Conservation (phyloP, 2,888 invertebrate genomes). For the Lottia scabra region DNA sequence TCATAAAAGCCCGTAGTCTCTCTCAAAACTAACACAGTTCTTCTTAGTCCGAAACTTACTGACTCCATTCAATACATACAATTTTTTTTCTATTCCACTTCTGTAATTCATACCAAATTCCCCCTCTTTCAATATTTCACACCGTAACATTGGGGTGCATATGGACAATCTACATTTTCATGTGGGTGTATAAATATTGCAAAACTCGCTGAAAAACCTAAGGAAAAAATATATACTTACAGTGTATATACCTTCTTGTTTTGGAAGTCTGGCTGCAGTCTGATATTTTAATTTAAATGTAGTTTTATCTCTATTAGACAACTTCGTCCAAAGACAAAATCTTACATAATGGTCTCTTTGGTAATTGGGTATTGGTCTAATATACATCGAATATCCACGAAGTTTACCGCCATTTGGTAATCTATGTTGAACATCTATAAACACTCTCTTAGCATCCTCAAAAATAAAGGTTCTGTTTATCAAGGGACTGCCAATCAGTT, state of each 20-base stretch:
- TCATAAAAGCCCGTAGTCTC: no score
- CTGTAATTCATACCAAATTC: no score
- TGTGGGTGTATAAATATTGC: no score
- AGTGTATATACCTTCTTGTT: not conserved
- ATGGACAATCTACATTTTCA: no score
- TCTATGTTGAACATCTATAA: not conserved
- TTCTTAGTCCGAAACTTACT: no score
- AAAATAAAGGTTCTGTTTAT: not conserved
- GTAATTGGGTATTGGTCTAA: not conserved
- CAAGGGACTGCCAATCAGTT: not conserved
- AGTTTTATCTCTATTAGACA: not conserved
- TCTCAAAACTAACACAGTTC: no score
- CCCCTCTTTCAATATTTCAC: no score
- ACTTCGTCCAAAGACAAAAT: not conserved
- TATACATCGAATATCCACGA: not conserved
- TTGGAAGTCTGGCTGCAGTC: not conserved
- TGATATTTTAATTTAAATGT: not conserved
- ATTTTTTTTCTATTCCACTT: no score
- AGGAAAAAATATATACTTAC: not conserved
- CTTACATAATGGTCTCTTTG: not conserved
- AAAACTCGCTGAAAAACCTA: no score
- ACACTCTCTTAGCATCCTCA: not conserved
- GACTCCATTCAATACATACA: no score
- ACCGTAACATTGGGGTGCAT: no score
- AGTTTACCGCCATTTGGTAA: not conserved